These are phyloP conservation scores for Ooceraea biroi DNA, from an alignment of 1,140 invertebrate species.

Conservation along the genomic window DNA sequence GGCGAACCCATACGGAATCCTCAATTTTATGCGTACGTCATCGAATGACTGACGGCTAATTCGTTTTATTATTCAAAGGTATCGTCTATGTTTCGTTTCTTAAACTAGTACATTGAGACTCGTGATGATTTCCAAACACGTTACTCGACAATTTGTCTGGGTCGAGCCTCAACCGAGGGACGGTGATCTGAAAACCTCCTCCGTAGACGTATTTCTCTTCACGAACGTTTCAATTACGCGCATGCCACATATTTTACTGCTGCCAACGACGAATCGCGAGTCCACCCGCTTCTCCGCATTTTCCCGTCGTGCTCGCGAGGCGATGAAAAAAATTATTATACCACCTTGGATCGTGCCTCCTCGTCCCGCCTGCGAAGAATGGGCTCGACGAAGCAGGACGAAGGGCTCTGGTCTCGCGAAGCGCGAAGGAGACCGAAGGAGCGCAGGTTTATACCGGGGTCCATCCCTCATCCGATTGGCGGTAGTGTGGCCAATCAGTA, in stretches of 20 bases:
- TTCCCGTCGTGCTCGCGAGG: slow-evolving; percentile 7
- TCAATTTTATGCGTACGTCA: not conserved
- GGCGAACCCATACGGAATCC: not conserved
- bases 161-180: no score
- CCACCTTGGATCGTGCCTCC: not conserved
- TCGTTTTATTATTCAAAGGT: not conserved
- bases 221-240: not conserved
- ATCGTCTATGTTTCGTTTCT: not conserved
- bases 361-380: slow-evolving; percentile 1
- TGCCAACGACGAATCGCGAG: slow-evolving; percentile 6
- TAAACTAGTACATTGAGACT: no score
- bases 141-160: no score
- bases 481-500: slow-evolving; percentile 80
- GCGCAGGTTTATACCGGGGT: slow-evolving; percentile 61
- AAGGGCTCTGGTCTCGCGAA: slow-evolving; percentile 41
- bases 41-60: not conserved
- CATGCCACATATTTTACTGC: slow-evolving; percentile 3
- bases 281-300: not conserved
- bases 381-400: slow-evolving; percentile 14
- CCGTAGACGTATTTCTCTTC: not conserved
- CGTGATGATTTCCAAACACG: no score
- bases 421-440: slow-evolving; percentile 44
- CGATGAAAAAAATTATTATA: slow-evolving; percentile 27
- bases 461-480: slow-evolving; percentile 76
- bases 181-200: no score